phyloP scores from a whole-genome alignment of 1,140 invertebrate species.

The Bombus superbus region DNA sequence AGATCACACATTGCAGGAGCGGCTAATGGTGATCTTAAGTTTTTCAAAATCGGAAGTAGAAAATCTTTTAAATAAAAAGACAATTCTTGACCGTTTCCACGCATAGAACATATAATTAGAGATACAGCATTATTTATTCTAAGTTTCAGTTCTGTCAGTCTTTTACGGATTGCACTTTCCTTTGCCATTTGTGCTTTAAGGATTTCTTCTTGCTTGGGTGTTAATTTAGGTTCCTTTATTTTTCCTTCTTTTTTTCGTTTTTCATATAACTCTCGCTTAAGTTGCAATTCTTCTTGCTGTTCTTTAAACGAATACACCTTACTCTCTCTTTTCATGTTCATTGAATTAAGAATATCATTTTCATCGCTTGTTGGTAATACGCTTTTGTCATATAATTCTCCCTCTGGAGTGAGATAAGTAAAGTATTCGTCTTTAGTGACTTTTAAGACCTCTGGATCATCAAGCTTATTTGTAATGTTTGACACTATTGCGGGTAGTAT shows the following conservation, averaged over 20 bases:
- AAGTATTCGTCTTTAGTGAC: conserved; percentile 94
- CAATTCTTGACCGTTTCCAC: conserved; percentile 86
- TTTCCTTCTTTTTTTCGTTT: conserved; percentile 92
- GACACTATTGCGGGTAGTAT: conserved; percentile 85
- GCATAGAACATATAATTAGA: conserved; percentile 85
- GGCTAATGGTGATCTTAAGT: conserved; percentile 88
- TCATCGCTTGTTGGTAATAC: conserved; percentile 90
- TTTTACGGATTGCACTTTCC: conserved; percentile 89
- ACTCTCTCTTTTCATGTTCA: conserved; percentile 97
- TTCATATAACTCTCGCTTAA: conserved; percentile 95
- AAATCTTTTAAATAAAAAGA: conserved; percentile 86
- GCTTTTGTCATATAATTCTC: conserved; percentile 95
- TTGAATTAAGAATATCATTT: conserved; percentile 85
- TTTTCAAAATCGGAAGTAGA: conserved; percentile 85
- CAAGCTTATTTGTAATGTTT: conserved; percentile 84
- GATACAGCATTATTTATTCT: conserved; percentile 86
- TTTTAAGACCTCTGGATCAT: conserved; percentile 87
- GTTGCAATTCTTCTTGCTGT: conserved; percentile 96
- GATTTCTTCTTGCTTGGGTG: conserved; percentile 96
- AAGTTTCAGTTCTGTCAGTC: conserved; percentile 86
- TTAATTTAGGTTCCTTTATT: conserved; percentile 89
- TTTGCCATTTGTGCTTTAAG: conserved; percentile 94
- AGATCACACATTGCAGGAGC: conserved; percentile 86
- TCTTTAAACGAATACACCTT: conserved; percentile 99
- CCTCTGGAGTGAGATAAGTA: conserved; percentile 94